Base-by-base conservation (phyloP, 37 sponge, comb jelly and placozoan genomes). In the Haliclona indistincta region DNA sequence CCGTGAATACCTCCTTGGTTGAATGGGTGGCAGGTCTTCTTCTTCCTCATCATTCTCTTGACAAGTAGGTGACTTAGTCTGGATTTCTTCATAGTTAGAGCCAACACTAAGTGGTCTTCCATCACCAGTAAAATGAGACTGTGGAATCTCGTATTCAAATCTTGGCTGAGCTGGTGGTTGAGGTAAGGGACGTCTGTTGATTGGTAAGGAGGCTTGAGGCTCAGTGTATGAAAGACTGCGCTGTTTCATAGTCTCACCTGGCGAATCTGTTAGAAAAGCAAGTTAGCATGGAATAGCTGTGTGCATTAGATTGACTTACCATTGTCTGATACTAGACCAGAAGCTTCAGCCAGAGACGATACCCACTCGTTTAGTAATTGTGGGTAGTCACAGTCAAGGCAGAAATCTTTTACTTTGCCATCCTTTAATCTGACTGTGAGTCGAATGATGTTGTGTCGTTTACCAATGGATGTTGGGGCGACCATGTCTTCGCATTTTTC, bases 401-500 rank as follows among this genome's bases (percentile, higher is more conserved):
- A 60, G 47, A 79, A 84, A 43, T 89, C 71, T 41, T 78, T 73
- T 43, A 43, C 51, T 41, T 83, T 83, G 15, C 19, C 67, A 20
- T 43, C 72, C 17, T 29, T 13, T 4, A 32, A 51, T 13, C 36
- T 25, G 5, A 87, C 49, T 39, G 66, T 61, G 40, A 89, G 64
- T 41, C 68, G 79, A 70, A 89, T 78, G 40, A 79, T 74, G 41
- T 64, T 32, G 0, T 28, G 35, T 17, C 80, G 29, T 54, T 43
- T 66, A 1, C 53, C 28, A 4, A 74, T 49, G 11, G 80, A 62
- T 1, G 43, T n/a, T 2, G 86, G 86, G 0, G 80, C 80, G 8
- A 47, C 41, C 80, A 86, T 75, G 63, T 89, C 79, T 39, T 83
- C 80, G 56, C 89, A 89, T 39, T 79, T 30, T 54, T 39, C 47